Evolutionary conservation across 2,113 vertebrate genomes (phyloP).

Genomic region (Strigops habroptila): DNA sequence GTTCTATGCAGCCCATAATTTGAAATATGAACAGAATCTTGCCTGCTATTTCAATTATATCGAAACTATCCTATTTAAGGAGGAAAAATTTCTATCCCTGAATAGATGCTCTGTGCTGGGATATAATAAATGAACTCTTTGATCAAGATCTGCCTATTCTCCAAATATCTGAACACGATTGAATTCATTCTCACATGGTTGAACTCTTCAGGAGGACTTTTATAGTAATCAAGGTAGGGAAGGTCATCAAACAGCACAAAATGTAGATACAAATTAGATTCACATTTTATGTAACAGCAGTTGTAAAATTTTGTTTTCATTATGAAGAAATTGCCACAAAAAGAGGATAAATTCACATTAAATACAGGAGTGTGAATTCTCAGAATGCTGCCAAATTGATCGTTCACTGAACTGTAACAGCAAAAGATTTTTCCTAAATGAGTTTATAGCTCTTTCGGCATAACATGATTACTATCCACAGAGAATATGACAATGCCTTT

Average conservation of each 20-base stretch:
- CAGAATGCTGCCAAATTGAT: not conserved
- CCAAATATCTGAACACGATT: not conserved
- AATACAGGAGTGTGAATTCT: not conserved
- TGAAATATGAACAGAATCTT: not conserved
- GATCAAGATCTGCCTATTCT: not conserved
- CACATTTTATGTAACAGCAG: not conserved
- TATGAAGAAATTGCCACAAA: not conserved
- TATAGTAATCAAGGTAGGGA: not conserved
- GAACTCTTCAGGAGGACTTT: not conserved
- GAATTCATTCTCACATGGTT: not conserved
- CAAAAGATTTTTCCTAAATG: not conserved
- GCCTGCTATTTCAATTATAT: not conserved
- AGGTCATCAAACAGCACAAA: not conserved
- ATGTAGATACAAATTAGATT: not conserved
- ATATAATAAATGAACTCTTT: not conserved
- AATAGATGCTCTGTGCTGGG: not conserved
- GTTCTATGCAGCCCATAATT: not conserved
- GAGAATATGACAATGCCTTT: not conserved
- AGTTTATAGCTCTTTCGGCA: not conserved
- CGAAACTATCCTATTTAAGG: not conserved
- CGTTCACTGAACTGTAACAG: not conserved
- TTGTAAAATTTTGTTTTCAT: not conserved
- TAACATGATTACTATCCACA: not conserved
- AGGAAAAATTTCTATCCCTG: not conserved
- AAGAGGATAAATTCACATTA: not conserved